Percentiles rank a stretch among this genome's conserved stretches.
These are phyloP conservation scores for Melieria picta DNA, from an alignment of 2,888 invertebrate species.

Conservation along the genomic window DNA sequence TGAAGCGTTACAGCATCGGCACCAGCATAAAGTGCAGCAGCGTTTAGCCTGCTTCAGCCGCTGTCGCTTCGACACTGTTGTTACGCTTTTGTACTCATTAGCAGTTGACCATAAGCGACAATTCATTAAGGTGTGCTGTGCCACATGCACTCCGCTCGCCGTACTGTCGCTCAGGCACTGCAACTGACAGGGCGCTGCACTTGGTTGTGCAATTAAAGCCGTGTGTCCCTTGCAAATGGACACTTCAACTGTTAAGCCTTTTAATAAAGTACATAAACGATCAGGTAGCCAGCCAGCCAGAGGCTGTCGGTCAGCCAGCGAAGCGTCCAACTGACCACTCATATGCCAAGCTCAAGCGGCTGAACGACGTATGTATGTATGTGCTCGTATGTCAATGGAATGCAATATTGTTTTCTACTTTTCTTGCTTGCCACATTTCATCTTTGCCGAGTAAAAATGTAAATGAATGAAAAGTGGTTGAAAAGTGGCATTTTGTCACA, in stretches of 20 bases:
- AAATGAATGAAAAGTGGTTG: constrained; percentile 13
- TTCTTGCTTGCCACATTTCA: too few relatives aligned
- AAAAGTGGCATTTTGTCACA: neutral
- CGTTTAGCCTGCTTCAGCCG: constrained; percentile 20
- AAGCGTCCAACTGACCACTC: too few relatives aligned
- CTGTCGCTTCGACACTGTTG: constrained; percentile 43
- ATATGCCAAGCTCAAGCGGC: too few relatives aligned
- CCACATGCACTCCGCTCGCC: constrained; percentile 4
- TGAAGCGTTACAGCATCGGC: constrained; percentile 9
- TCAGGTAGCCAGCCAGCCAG: neutral
- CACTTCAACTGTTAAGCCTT: constrained; percentile 45
- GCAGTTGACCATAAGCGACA: constrained; percentile 47
- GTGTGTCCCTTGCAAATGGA: neutral
- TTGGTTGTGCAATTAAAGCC: neutral
- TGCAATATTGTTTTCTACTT: too few relatives aligned
- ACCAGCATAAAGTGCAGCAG: constrained; percentile 6
- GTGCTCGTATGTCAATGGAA: too few relatives aligned
- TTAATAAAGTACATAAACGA: constrained; percentile 43
- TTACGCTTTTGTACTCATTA: constrained; percentile 60
- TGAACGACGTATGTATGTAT: too few relatives aligned
- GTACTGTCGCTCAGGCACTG: neutral
- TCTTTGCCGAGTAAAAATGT: neutral
- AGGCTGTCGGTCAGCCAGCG: too few relatives aligned
- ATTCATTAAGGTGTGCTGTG: constrained; percentile 40
- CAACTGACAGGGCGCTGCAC: neutral